Percentiles rank a stretch among this genome's conserved stretches.
These are phyloP conservation scores for Synanthedon tipuliformis DNA, from an alignment of 2,888 invertebrate species.

Conservation along the genomic window DNA sequence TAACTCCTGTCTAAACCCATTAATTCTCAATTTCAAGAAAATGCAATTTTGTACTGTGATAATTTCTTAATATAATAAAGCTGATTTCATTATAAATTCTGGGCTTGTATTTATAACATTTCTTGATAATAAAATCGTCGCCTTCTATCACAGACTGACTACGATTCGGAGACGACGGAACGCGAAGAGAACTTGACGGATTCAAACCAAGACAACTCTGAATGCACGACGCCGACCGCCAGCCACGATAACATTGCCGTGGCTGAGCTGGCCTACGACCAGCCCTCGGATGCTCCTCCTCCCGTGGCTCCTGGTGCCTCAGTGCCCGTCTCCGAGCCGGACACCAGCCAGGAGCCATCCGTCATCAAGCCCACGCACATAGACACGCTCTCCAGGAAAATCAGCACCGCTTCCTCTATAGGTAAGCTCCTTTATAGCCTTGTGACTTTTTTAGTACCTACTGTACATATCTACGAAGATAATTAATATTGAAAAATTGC, in stretches of 20 bases:
- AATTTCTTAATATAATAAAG: too few species aligned
- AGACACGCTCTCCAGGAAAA: constrained; percentile 40
- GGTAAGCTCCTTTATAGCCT: constrained; percentile 22
- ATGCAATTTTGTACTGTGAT: too few species aligned
- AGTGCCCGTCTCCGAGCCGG: constrained; percentile 12
- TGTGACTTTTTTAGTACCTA: too few species aligned
- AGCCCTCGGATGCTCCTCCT: constrained; percentile 9
- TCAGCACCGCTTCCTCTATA: constrained; percentile 59
- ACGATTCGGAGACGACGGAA: constrained; percentile 64
- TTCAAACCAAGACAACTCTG: constrained; percentile 66
- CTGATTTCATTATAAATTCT: too few species aligned
- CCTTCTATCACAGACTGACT: constrained; percentile 41
- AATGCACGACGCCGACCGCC: constrained; percentile 65
- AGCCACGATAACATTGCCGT: constrained; percentile 58
- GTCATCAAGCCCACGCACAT: constrained; percentile 11
- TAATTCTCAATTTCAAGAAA: too few species aligned
- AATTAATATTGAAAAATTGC: too few species aligned
- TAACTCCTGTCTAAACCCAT: too few species aligned
- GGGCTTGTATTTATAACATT: too few species aligned
- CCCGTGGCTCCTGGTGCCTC: constrained; percentile 8
- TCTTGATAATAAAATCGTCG: too few species aligned
- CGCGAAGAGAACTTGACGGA: constrained; percentile 65
- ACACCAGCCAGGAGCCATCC: constrained; percentile 2
- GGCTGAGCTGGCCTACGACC: constrained; percentile 46
- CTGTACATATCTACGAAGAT: too few species aligned